Evolutionary conservation across 2,888 invertebrate species (phyloP).

Genomic region (Epiblema foenella): DNA sequence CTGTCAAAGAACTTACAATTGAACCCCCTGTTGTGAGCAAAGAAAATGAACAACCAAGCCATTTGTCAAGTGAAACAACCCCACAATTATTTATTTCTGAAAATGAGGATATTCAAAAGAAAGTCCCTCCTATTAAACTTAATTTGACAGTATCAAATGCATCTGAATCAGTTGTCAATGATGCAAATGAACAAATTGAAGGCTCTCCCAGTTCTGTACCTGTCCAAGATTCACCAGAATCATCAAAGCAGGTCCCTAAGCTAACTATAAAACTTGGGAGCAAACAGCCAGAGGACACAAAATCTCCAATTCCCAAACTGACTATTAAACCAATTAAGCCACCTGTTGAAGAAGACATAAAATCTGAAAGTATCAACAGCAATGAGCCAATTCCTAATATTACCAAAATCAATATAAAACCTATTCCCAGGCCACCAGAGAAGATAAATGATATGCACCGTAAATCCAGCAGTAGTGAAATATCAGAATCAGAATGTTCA

Average conservation of each 20-base stretch:
- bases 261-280: constrained; percentile 77
- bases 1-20: constrained; percentile 27
- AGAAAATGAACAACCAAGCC: constrained; percentile 46
- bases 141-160: constrained; percentile 55
- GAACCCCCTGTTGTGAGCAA: constrained; percentile 37
- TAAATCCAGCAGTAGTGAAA: constrained; percentile 82
- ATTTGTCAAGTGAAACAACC: constrained; percentile 6
- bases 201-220: constrained; percentile 51
- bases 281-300: constrained; percentile 71
- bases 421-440: constrained; percentile 76
- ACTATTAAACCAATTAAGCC: constrained; percentile 62
- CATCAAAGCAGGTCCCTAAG: constrained; percentile 77
- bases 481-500: constrained; percentile 82
- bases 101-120: constrained; percentile 50
- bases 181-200: constrained; percentile 48
- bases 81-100: constrained; percentile 22
- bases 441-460: constrained; percentile 77
- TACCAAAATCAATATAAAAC: constrained; percentile 81
- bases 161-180: constrained; percentile 48
- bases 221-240: constrained; percentile 56
- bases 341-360: constrained; percentile 46
- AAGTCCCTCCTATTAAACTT: constrained; percentile 65
- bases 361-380: constrained; percentile 52
- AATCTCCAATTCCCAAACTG: constrained; percentile 74
- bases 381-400: constrained; percentile 70